A percentile compares a stretch with the other conserved stretches of the same genome.
Evolutionary conservation across 1,140 invertebrate genomes (phyloP).

Genomic region (Lepidotrigona ventralis): DNA sequence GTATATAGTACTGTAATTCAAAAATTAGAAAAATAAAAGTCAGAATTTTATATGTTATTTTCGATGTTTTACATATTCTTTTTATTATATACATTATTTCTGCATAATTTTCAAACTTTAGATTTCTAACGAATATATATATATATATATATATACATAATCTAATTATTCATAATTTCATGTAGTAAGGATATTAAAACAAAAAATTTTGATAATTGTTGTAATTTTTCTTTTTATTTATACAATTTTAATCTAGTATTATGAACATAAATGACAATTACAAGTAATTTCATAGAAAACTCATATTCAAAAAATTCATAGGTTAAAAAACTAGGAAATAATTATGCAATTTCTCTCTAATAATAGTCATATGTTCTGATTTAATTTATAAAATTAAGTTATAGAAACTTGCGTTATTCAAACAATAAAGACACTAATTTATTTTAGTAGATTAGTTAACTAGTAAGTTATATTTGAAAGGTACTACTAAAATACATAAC

Average conservation of each 20-base stretch:
- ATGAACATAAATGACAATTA: not conserved
- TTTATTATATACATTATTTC: not conserved
- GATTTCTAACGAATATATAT: too few species aligned
- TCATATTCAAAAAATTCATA: not conserved
- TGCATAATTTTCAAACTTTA: too few species aligned
- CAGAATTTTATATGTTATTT: slow-evolving; percentile 45
- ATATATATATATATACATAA: not conserved
- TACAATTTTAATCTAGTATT: not conserved
- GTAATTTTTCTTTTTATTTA: not conserved
- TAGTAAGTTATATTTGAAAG: not conserved
- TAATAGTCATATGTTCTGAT: not conserved
- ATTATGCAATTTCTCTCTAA: not conserved
- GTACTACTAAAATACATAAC: not conserved
- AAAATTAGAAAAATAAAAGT: slow-evolving; percentile 49
- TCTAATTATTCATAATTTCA: not conserved
- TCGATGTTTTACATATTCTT: not conserved
- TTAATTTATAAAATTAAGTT: too few species aligned
- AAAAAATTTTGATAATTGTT: not conserved
- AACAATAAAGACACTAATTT: not conserved
- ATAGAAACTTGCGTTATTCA: not conserved
- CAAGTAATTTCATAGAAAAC: too few species aligned
- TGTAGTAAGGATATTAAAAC: not conserved
- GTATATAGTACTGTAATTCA: slow-evolving; percentile 57
- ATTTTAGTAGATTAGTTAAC: not conserved
- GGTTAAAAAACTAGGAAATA: not conserved